Evolutionary conservation across 2,888 invertebrate species (phyloP), one percentile per base, ranked within the genome.

Genomic region (Chymomyza fuscimana): DNA sequence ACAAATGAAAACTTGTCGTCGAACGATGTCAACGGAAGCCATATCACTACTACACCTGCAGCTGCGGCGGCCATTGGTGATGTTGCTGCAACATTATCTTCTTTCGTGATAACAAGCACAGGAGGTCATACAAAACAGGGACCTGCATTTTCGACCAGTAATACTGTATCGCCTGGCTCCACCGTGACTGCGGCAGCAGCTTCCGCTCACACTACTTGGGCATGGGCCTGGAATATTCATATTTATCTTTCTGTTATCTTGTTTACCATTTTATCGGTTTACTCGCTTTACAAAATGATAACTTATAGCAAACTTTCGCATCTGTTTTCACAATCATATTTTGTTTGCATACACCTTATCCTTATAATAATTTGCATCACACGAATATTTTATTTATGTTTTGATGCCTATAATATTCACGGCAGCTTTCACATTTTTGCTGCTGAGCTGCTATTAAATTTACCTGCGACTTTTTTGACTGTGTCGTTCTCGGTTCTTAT

Each of bases 391-490:
- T 97, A 97, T 89, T 93, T 98, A 81, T 96, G 97, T 82, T 96
- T 97, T 89, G 98, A 98, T 92, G 97, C 97, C 0, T 98, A 98
- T 90, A 98, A 98, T 89, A 94, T 96, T n/a, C 95, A 95, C 73
- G 94, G 94, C 73, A 96, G 96, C 0, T 94, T 97, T 89, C 96
- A 96, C 70, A 92, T 94, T 61, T 95, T 96, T 72, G 92, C 97
- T 46, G 96, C 97, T 65, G 96, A 96, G 88, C 94, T 97, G 63
- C 92, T 98, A 52, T 94, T 97, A 75, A 96, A 97, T 89, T 94
- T 97, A 69, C 97, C 97, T 0, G 95, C 97, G 74, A 97, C 97
- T 74, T 95, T 97, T 85, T 92, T 98, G 50, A 96, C 97, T 22
- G 95, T 97, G n/a, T 96, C 97, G 0, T 98, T 98, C 91, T 95